phyloP scores from a whole-genome alignment of 2,888 invertebrate genomes.

The Melieria omissa region DNA sequence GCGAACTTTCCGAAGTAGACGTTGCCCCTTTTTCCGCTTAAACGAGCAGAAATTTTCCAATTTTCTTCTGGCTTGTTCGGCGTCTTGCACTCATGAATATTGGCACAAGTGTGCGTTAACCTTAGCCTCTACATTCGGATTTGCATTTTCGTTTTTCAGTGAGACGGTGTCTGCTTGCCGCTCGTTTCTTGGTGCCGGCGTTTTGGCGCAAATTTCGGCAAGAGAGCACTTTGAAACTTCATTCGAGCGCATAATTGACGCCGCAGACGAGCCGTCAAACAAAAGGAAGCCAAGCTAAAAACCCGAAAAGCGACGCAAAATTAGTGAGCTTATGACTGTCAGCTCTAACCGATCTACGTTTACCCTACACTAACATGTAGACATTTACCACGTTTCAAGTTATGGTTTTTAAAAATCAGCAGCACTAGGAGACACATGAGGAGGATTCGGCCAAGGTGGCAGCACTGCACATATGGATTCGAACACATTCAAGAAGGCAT shows the following conservation, averaged over 20 bases:
- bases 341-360: too few relatives aligned
- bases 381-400: too few relatives aligned
- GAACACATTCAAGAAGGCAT: too few relatives aligned
- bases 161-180: not conserved
- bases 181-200: not conserved
- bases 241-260: slow-evolving; percentile 24
- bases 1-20: not conserved
- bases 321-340: too few relatives aligned
- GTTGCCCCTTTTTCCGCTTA: not conserved
- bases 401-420: too few relatives aligned
- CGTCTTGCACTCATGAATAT: not conserved
- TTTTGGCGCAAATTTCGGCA: not conserved
- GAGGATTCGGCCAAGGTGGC: too few relatives aligned
- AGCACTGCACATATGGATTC: too few relatives aligned
- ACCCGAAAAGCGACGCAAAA: too few relatives aligned
- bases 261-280: not conserved
- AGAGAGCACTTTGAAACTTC: slow-evolving; percentile 8
- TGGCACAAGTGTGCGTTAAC: not conserved
- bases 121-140: slow-evolving; percentile 26
- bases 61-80: not conserved
- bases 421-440: too few relatives aligned
- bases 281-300: too few relatives aligned
- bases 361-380: too few relatives aligned
- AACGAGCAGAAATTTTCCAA: not conserved
- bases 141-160: not conserved